Percentiles rank a stretch among this genome's conserved stretches.
phyloP scores from a whole-genome alignment of 2,113 vertebrate species.

The Tapirus terrestris region DNA sequence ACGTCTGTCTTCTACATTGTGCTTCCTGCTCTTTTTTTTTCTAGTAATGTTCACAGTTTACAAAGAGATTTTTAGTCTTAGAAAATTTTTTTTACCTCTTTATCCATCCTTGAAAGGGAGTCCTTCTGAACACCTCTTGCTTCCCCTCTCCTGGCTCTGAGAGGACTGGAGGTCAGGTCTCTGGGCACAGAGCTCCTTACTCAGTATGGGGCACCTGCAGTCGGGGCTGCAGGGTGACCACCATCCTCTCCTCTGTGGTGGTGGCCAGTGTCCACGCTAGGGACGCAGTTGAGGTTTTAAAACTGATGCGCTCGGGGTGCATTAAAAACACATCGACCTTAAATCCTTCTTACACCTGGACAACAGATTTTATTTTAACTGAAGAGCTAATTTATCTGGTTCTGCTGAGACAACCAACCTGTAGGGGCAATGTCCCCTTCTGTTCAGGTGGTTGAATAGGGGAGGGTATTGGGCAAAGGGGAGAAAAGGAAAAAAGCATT shows the following conservation, averaged over 20 bases:
- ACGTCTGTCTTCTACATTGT: background rate
- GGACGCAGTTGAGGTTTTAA: background rate
- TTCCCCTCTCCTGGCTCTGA: background rate
- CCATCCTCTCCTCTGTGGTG: background rate
- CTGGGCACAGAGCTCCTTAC: too few relatives aligned
- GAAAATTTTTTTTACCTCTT: background rate
- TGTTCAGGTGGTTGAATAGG: background rate
- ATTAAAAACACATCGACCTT: background rate
- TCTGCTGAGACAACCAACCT: background rate
- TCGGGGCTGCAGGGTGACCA: fast-evolving
- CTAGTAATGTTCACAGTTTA: background rate
- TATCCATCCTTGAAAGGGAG: background rate
- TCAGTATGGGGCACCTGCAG: too few relatives aligned
- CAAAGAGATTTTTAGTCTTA: background rate
- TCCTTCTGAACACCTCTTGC: background rate
- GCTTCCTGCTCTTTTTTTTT: background rate
- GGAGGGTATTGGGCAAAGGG: background rate
- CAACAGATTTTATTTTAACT: background rate
- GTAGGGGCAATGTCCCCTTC: background rate
- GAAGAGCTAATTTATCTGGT: background rate
- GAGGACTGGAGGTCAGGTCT: fast-evolving
- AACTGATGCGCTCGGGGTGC: background rate
- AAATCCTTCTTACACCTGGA: background rate
- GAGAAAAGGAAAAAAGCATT: background rate
- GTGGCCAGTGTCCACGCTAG: background rate